Evolutionary conservation across 1,140 invertebrate genomes (phyloP).

Genomic region (Ooceraea biroi): DNA sequence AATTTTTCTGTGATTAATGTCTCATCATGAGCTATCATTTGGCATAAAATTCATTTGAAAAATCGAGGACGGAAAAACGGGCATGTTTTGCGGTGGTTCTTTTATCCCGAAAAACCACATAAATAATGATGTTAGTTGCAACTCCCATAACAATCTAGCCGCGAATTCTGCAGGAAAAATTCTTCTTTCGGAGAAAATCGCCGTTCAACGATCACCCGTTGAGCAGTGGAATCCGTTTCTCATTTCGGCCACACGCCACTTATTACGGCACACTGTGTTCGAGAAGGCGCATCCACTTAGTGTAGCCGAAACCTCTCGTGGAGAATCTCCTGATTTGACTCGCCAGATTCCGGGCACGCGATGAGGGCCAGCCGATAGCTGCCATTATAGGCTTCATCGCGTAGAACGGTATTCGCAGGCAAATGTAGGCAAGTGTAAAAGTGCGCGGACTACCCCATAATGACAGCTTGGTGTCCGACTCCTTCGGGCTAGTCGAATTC

Average conservation of each 20-base stretch:
- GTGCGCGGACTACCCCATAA: constrained; percentile 2
- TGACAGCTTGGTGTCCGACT: not conserved
- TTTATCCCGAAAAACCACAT: too few relatives aligned
- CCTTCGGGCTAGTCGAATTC: not conserved
- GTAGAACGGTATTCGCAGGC: constrained; percentile 33
- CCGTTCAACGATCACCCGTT: constrained; percentile 40
- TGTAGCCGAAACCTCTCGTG: constrained; percentile 54
- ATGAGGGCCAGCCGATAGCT: constrained; percentile 34
- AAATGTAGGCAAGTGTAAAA: constrained; percentile 36
- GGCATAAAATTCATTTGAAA: too few relatives aligned
- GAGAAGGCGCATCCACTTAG: constrained; percentile 56
- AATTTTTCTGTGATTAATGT: too few relatives aligned
- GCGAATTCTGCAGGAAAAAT: not conserved
- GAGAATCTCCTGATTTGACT: constrained; percentile 22
- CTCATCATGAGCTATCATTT: too few relatives aligned
- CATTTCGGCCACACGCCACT: constrained; percentile 56
- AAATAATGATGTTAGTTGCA: not conserved
- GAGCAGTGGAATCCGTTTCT: constrained; percentile 53
- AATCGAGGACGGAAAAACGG: too few relatives aligned
- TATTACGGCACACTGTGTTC: constrained; percentile 47
- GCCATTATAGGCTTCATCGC: constrained; percentile 46
- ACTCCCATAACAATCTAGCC: too few relatives aligned
- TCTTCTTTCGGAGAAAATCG: too few relatives aligned
- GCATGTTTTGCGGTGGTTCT: too few relatives aligned
- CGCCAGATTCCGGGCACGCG: constrained; percentile 52